Evolutionary conservation across 2,113 vertebrate species (phyloP).

Genomic region (Neolamprologus toae): DNA sequence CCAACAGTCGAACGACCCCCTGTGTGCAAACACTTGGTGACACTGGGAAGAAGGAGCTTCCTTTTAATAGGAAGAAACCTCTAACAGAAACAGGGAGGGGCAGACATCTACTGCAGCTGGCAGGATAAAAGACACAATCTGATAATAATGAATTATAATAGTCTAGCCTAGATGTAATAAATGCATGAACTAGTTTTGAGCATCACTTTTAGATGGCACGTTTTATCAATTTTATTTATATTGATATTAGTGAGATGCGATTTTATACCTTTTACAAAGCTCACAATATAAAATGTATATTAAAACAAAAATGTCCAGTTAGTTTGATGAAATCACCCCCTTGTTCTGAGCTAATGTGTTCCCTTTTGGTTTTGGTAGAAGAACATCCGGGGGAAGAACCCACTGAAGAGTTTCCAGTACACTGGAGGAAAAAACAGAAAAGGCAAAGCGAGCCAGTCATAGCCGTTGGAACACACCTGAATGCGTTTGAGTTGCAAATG

Average conservation of each 20-base stretch:
- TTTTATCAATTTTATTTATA: background rate
- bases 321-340: background rate
- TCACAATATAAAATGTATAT: background rate
- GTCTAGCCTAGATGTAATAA: background rate
- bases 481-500: background rate
- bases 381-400: conserved; percentile 57
- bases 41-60: background rate
- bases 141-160: background rate
- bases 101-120: background rate
- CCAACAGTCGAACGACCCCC: background rate
- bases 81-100: background rate
- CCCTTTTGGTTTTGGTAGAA: conserved; percentile 17
- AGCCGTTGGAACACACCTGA: background rate
- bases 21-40: background rate
- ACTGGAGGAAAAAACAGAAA: background rate
- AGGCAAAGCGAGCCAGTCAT: conserved; percentile 16
- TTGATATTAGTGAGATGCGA: background rate
- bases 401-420: conserved; percentile 71
- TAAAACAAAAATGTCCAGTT: background rate
- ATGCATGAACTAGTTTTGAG: background rate
- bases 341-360: background rate
- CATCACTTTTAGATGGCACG: background rate
- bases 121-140: background rate
- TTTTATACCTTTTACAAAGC: background rate
- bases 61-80: background rate